Conservation (phyloP, 2,113 vertebrate species). For the Cyphomyrus discorhynchus region DNA sequence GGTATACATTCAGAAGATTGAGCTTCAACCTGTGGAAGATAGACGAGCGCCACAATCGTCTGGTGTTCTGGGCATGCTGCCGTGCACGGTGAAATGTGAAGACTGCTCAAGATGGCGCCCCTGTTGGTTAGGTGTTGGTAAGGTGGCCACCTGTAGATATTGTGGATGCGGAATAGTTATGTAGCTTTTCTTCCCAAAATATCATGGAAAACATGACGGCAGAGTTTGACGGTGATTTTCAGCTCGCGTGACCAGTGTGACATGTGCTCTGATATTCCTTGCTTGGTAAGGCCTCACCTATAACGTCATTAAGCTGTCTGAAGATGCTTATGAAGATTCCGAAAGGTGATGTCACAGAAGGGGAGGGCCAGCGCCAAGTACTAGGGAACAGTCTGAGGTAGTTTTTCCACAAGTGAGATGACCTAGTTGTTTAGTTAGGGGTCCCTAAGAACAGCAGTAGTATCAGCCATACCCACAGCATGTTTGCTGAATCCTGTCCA, state of each 20-base stretch:
- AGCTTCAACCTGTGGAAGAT: constrained; percentile 36
- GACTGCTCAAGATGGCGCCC: not conserved
- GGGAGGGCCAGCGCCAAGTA: not conserved
- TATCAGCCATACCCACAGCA: not conserved
- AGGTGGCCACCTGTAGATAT: not conserved
- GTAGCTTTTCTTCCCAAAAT: not conserved
- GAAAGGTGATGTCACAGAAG: not conserved
- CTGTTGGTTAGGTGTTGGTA: not conserved
- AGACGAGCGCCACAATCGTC: not conserved
- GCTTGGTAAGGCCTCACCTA: not conserved
- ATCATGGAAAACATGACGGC: not conserved
- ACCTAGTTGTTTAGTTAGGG: not conserved
- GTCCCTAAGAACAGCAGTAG: not conserved
- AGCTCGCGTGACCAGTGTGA: not conserved
- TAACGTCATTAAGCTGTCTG: not conserved
- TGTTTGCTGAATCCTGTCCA: not conserved
- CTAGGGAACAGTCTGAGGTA: not conserved
- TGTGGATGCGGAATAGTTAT: not conserved
- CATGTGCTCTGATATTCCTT: not conserved
- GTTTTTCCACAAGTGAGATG: not conserved
- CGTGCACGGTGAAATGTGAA: constrained; percentile 22
- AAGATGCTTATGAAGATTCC: not conserved
- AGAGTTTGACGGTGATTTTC: not conserved
- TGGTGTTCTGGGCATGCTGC: not conserved
- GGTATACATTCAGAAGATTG: constrained; percentile 36